Percentiles rank a stretch among this genome's conserved stretches.
Evolutionary conservation across 2,888 invertebrate genomes (phyloP).

Genomic region (Sphinx pinastri): DNA sequence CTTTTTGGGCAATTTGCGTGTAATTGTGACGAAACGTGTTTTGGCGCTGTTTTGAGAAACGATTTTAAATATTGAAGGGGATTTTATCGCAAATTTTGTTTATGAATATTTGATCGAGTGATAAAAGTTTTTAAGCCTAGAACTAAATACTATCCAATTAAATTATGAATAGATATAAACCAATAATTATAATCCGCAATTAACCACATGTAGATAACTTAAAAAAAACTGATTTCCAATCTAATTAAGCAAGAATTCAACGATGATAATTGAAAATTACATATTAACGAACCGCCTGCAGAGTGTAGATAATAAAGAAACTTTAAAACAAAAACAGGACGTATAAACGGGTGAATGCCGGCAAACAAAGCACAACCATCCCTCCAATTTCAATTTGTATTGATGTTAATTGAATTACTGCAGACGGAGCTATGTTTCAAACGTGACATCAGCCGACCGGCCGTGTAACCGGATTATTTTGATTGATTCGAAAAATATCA

Average conservation of each 20-base stretch:
- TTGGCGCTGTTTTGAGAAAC: slow-evolving; percentile 17
- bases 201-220: too few species aligned
- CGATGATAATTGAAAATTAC: not conserved
- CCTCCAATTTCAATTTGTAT: slow-evolving; percentile 58
- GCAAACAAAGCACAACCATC: slow-evolving; percentile 51
- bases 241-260: too few species aligned
- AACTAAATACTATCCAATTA: too few species aligned
- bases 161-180: too few species aligned
- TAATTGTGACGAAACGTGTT: slow-evolving; percentile 26
- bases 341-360: slow-evolving; percentile 37
- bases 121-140: not conserved
- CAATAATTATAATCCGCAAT: too few species aligned
- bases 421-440: slow-evolving; percentile 66
- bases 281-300: not conserved
- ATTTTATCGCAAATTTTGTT: not conserved
- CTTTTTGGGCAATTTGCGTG: slow-evolving; percentile 34
- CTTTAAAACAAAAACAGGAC: slow-evolving; percentile 12
- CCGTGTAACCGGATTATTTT: slow-evolving; percentile 66
- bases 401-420: slow-evolving; percentile 69
- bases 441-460: slow-evolving; percentile 54
- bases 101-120: not conserved
- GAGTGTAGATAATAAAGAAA: slow-evolving; percentile 3
- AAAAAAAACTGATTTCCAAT: too few species aligned
- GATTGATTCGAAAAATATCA: slow-evolving; percentile 48
- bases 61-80: not conserved